Evolutionary conservation across 1,140 invertebrate species (phyloP), one percentile per base, ranked within the genome.

Genomic region (Hydropsyche tenuis): DNA sequence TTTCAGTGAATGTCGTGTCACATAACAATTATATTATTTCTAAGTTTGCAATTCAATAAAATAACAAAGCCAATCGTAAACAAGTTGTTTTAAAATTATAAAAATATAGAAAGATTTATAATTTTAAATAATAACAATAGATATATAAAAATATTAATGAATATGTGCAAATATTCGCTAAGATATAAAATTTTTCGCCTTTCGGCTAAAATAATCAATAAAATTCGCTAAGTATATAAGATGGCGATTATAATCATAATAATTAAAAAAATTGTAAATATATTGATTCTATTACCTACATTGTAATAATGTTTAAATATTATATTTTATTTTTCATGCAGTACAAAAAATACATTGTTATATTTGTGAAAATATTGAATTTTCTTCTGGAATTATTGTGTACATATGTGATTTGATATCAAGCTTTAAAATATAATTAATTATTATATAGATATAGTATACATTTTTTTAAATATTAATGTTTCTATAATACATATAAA

Each of bases 151-250:
- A 53, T 53, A 53, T 18, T 1, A 14, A 14, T 18, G 20, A 53
- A 53, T 18, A 53, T 6, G 46, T 37, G 30, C 30, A 37, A 37
- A 9, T 37, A 37, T 53, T 53, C 18, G 48, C 48, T 7, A 53
- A 53, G 16, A 53, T 18, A 53, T 48, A 53, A 53, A 53, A 53
- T 53, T 53, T 53, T 53, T 53, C 7, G 48, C 48, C 48, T 53
- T 20, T 53, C 48, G 48, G 48, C 48, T 53, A 53, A 53, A 46
- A 46, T 12, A 46, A 53, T 53, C 6, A 53, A 18, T 18, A 53
- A 53, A 53, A 18, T 53, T 18, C 9, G 6, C 48, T 53, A 53
- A 53, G 9, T 16, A 18, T 53, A 20, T 53, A 18, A 20, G n/a
- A 18, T 53, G 48, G 48, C 48, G 16, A 53, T 18, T 37, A 37